Evolutionary conservation across 2,797 vertebrate genomes (phyloP).

Genomic region (Neolamprologus multifasciatus): DNA sequence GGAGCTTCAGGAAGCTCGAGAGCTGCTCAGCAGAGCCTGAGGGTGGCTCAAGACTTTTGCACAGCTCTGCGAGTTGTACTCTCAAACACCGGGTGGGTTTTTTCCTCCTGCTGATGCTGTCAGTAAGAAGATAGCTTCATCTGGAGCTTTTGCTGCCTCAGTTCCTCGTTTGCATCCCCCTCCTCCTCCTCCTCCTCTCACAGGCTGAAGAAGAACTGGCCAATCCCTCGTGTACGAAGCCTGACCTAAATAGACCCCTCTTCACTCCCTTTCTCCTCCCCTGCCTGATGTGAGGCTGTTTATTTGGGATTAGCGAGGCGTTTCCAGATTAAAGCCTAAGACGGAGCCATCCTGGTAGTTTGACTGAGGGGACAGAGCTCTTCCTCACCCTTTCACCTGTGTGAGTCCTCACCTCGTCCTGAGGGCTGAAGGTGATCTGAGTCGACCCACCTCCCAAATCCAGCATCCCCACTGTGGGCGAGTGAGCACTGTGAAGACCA

Average conservation of each 20-base stretch:
- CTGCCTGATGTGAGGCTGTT: conserved; percentile 1
- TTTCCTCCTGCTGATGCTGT: background rate
- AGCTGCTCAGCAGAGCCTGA: background rate
- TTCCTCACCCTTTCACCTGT: background rate
- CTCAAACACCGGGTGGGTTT: background rate
- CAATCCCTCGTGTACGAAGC: background rate
- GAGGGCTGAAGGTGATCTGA: conserved; percentile 92
- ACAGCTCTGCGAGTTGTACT: background rate
- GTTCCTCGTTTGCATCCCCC: background rate
- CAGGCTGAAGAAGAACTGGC: background rate
- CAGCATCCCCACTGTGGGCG: conserved; percentile 84
- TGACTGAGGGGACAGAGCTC: background rate
- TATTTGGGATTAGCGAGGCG: conserved; percentile 34
- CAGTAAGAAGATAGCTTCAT: background rate
- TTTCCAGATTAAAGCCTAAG: conserved; percentile 58
- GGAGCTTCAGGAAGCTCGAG: background rate
- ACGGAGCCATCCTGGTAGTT: conserved; percentile 42
- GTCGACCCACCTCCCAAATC: conserved; percentile 94
- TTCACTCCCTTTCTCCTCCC: background rate
- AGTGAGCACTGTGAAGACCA: conserved; percentile 68
- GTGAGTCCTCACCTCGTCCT: conserved; percentile 75
- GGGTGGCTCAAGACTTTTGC: background rate
- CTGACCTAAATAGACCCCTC: background rate
- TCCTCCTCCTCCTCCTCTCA: background rate
- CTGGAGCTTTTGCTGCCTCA: background rate